Percentiles rank a stretch among this genome's conserved stretches.
phyloP scores from a whole-genome alignment of 30 jellyfish, hydroid and myxozoan species.

The Aurelia sp. region DNA sequence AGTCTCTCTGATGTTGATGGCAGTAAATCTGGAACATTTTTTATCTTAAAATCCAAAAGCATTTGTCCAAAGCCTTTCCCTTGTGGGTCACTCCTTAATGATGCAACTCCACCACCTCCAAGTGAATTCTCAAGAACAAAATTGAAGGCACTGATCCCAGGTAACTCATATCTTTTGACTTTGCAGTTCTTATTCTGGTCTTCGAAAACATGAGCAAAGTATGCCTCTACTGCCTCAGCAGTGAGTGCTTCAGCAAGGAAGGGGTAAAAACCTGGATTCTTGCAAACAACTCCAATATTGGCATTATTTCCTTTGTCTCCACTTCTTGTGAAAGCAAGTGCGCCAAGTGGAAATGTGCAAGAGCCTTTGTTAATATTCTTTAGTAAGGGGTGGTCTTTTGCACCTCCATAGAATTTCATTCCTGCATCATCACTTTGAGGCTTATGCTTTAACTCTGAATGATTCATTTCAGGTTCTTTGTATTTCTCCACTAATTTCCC shows the following conservation, averaged over 20 bases:
- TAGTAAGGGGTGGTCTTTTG: conserved; percentile 11
- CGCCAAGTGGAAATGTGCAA: conserved; percentile 88
- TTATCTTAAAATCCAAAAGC: conserved; percentile 87
- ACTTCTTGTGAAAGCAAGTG: conserved; percentile 90
- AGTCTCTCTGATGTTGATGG: conserved; percentile 90
- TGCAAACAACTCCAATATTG: conserved; percentile 90
- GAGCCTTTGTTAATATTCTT: conserved; percentile 63
- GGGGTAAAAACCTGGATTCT: conserved; percentile 84
- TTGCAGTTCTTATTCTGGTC: conserved; percentile 26
- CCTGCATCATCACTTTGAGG: background rate
- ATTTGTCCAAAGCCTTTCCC: conserved; percentile 93
- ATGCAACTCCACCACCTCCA: conserved; percentile 98
- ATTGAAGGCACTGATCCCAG: conserved; percentile 91
- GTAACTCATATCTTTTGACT: conserved; percentile 83
- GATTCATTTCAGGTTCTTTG: conserved; percentile 18
- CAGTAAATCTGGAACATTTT: conserved; percentile 76
- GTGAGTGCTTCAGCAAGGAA: conserved; percentile 74
- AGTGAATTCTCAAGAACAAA: conserved; percentile 85
- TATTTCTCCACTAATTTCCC: conserved; percentile 77
- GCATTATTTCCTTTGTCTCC: conserved; percentile 96
- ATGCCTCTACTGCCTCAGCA: conserved; percentile 79
- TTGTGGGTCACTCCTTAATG: conserved; percentile 94
- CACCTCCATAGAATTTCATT: background rate
- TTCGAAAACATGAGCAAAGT: conserved; percentile 82
- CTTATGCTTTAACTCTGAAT: background rate